Evolutionary conservation across 1,140 invertebrate species (phyloP).

Genomic region (Thalassaphorura encarpata): DNA sequence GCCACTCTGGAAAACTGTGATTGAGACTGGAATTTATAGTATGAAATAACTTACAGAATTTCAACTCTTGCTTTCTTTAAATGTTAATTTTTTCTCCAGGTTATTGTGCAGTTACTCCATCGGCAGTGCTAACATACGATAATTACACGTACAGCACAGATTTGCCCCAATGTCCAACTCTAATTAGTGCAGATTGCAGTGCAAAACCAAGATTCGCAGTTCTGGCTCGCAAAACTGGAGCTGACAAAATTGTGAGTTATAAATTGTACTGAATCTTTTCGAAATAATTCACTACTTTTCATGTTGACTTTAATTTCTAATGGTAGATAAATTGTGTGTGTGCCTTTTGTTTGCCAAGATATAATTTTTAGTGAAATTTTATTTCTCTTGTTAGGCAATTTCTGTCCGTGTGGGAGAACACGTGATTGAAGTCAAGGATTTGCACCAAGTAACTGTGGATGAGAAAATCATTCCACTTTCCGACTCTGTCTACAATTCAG

Average conservation of each 20-base stretch:
- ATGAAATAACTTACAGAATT: not conserved
- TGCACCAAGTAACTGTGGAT: slow-evolving; percentile 24
- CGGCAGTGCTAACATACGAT: slow-evolving; percentile 28
- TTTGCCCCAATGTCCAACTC: slow-evolving; percentile 26
- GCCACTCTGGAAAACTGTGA: slow-evolving; percentile 11
- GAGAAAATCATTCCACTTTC: slow-evolving; percentile 15
- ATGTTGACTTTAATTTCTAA: slow-evolving; percentile 20
- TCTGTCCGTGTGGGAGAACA: slow-evolving; percentile 25
- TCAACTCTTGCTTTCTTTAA: not conserved
- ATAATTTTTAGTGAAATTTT: no score
- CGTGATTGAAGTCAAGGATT: slow-evolving; percentile 25
- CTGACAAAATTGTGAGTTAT: slow-evolving; percentile 15
- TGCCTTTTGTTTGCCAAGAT: no score
- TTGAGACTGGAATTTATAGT: slow-evolving; percentile 26
- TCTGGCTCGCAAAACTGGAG: slow-evolving; percentile 14
- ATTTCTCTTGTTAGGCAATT: slow-evolving; percentile 10
- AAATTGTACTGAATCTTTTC: not conserved
- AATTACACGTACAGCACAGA: slow-evolving; percentile 27
- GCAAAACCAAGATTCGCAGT: slow-evolving; percentile 24
- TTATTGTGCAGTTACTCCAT: slow-evolving; percentile 27
- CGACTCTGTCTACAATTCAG: slow-evolving; percentile 17
- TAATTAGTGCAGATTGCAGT: slow-evolving; percentile 25
- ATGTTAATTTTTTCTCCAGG: slow-evolving; percentile 12
- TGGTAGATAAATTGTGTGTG: slow-evolving; percentile 25
- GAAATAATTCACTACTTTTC: slow-evolving; percentile 20